phyloP scores from a whole-genome alignment of 53 echinoderm and acorn worm genomes.

The Echinarachnius parma region DNA sequence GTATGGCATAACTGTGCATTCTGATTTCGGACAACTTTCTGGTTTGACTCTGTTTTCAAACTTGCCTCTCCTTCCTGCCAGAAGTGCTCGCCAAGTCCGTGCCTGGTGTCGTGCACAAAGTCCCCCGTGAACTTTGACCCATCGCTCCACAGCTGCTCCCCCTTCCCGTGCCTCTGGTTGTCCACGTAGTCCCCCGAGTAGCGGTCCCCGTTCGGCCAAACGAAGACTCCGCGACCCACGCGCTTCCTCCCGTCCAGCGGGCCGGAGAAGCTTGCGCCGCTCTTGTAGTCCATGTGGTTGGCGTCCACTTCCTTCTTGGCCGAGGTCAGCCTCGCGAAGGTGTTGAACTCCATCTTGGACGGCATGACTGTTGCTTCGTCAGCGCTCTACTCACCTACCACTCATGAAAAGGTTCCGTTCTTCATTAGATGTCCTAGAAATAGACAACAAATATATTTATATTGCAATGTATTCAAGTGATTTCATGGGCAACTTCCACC shows the following conservation, averaged over 20 bases:
- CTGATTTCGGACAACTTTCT: no score
- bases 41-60: background rate
- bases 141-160: slow-evolving; percentile 88
- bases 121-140: slow-evolving; percentile 77
- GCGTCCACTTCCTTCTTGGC: slow-evolving; percentile 66
- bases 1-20: no score
- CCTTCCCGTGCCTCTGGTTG: slow-evolving; percentile 81
- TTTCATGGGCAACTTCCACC: no score
- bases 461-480: no score
- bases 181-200: slow-evolving; percentile 81
- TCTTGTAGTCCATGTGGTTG: slow-evolving; percentile 82
- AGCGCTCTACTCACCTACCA: no score
- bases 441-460: no score
- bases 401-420: no score
- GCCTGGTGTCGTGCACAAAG: slow-evolving; percentile 82
- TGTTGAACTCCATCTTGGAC: slow-evolving; percentile 77
- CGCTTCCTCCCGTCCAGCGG: slow-evolving; percentile 74
- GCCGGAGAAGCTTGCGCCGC: slow-evolving; percentile 85
- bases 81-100: slow-evolving; percentile 81
- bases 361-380: slow-evolving; percentile 79
- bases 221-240: slow-evolving; percentile 72
- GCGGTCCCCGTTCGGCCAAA: slow-evolving; percentile 94
- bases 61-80: slow-evolving; percentile 95
- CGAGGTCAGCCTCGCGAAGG: slow-evolving; percentile 82
- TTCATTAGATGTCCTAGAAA: no score